These are phyloP conservation scores for Boleophthalmus pectinirostris DNA, from an alignment of 2,113 vertebrate genomes.

Conservation along the genomic window DNA sequence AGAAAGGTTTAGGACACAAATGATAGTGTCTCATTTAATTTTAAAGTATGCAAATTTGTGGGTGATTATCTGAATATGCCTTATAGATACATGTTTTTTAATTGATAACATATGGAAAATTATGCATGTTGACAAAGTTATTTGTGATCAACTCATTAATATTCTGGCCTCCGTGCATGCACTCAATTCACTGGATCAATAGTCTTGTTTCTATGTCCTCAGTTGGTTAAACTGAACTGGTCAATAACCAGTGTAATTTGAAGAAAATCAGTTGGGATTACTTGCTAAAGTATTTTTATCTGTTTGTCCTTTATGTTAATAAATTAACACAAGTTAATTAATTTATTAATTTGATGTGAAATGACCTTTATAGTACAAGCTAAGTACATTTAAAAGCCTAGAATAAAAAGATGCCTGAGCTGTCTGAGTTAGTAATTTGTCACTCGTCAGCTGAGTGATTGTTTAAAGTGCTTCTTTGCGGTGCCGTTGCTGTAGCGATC, in stretches of 20 bases:
- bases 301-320: neutral
- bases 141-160: neutral
- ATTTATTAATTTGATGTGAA: neutral
- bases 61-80: neutral
- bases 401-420: neutral
- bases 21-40: neutral
- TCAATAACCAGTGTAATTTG: neutral
- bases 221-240: neutral
- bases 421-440: constrained; percentile 5
- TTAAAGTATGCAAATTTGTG: too few species aligned
- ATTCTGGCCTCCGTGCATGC: neutral
- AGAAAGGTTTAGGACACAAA: too few species aligned
- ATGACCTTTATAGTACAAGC: neutral
- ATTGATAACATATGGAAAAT: too few species aligned
- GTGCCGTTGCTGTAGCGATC: constrained; percentile 14
- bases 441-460: constrained; percentile 12
- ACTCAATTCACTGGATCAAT: neutral
- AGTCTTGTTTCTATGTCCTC: neutral
- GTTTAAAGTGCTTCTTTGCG: constrained; percentile 2
- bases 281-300: neutral
- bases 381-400: constrained; percentile 2
- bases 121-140: too few species aligned
- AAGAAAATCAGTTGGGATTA: too few species aligned
- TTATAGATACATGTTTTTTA: neutral
- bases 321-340: neutral